Percentiles rank a stretch among this genome's conserved stretches.
These are phyloP conservation scores for Aporophyla lueneburgensis DNA, from an alignment of 2,888 invertebrate species.

Conservation along the genomic window DNA sequence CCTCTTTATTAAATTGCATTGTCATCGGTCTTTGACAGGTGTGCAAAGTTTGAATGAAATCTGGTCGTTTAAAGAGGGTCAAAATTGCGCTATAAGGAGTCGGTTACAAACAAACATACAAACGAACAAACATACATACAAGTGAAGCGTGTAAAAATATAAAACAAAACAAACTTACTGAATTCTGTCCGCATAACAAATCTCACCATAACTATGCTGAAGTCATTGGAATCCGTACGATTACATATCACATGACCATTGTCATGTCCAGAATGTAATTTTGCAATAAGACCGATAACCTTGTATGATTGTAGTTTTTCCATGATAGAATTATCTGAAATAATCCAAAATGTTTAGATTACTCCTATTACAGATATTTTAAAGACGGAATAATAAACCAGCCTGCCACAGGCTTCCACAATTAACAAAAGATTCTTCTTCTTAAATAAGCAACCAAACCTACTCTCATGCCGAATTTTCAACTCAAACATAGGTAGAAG, in stretches of 20 bases:
- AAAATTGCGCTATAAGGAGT: too few species aligned
- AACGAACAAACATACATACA: too few species aligned
- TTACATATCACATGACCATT: conserved; percentile 34
- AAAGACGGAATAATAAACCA: too few species aligned
- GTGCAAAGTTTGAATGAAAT: too few species aligned
- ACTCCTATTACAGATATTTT: not conserved
- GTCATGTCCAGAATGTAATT: conserved; percentile 15
- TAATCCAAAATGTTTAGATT: not conserved
- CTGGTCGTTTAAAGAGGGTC: too few species aligned
- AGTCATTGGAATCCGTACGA: not conserved
- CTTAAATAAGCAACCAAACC: not conserved
- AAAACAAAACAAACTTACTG: conserved; percentile 35
- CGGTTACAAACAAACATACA: too few species aligned
- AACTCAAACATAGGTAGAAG: not conserved
- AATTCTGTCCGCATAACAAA: conserved; percentile 4
- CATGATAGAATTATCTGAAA: conserved; percentile 27
- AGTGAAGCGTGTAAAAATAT: too few species aligned
- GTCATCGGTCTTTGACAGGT: too few species aligned
- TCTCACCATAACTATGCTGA: conserved; percentile 13
- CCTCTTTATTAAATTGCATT: too few species aligned
- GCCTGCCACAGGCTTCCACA: too few species aligned
- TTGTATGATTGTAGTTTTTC: not conserved
- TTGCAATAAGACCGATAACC: conserved; percentile 2
- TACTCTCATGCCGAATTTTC: not conserved
- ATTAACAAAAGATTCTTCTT: not conserved